Conservation (phyloP, 2,797 vertebrate species). For the Dendrocincla fuliginosa region DNA sequence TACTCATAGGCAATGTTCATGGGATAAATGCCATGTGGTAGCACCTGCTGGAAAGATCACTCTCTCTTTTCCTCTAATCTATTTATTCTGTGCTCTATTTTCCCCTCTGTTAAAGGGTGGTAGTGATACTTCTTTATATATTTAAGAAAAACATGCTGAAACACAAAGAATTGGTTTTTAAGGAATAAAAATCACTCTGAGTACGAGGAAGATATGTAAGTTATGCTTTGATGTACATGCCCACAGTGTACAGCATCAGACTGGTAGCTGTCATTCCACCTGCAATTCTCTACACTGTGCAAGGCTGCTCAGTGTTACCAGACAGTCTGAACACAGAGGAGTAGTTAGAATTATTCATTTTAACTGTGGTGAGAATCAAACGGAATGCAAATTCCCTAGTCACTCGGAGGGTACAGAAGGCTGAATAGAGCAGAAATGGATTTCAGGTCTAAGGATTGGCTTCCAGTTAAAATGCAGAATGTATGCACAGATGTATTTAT, state of each 20-base stretch:
- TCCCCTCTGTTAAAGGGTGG: not conserved
- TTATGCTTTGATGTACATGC: not conserved
- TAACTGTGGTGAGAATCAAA: not conserved
- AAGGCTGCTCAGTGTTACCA: not conserved
- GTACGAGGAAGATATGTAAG: not conserved
- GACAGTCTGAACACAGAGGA: not conserved
- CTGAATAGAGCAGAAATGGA: not conserved
- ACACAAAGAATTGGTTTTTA: not conserved
- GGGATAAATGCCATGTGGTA: not conserved
- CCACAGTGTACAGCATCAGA: not conserved
- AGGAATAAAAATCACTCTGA: not conserved
- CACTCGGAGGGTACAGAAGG: not conserved
- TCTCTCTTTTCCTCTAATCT: not conserved
- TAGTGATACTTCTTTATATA: not conserved
- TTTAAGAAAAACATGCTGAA: not conserved
- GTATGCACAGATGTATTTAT: not conserved
- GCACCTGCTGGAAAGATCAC: not conserved
- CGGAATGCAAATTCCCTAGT: not conserved
- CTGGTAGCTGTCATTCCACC: not conserved
- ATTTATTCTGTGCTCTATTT: not conserved
- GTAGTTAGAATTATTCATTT: not conserved
- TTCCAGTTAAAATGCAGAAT: not conserved
- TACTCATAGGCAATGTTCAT: not conserved
- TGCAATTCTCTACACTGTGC: not conserved
- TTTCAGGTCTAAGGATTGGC: not conserved